Percentiles rank a stretch among this genome's conserved stretches.
phyloP scores from a whole-genome alignment of 2,113 vertebrate genomes.

The Callaeas wilsoni region DNA sequence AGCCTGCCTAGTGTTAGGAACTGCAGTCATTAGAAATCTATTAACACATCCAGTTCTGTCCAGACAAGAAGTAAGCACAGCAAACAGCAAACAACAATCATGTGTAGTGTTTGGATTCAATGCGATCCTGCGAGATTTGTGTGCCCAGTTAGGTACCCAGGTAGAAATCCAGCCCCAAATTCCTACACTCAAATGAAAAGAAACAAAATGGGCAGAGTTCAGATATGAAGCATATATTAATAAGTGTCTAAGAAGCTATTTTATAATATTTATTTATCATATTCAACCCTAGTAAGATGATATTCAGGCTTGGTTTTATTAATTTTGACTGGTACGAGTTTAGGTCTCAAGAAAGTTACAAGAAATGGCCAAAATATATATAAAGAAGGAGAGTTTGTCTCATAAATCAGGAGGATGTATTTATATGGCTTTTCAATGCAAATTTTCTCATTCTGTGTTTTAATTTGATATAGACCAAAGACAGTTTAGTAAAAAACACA shows the following conservation, averaged over 20 bases:
- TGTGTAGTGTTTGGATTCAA: background rate
- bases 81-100: background rate
- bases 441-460: background rate
- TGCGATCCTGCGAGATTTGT: background rate
- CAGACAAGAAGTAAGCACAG: background rate
- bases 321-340: background rate
- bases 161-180: background rate
- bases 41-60: background rate
- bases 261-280: background rate
- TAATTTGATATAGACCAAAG: background rate
- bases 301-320: background rate
- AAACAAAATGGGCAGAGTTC: background rate
- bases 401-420: background rate
- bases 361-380: background rate
- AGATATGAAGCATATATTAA: background rate
- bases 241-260: background rate
- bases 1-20: background rate
- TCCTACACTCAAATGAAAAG: background rate
- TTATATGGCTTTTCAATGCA: background rate
- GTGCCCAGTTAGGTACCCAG: background rate
- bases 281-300: background rate
- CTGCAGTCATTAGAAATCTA: background rate
- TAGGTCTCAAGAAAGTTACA: background rate
- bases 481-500: background rate
- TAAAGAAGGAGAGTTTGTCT: background rate